Evolutionary conservation across 1,140 invertebrate genomes (phyloP), one percentile per base, ranked within the genome.

Genomic region (Drosophila orena): DNA sequence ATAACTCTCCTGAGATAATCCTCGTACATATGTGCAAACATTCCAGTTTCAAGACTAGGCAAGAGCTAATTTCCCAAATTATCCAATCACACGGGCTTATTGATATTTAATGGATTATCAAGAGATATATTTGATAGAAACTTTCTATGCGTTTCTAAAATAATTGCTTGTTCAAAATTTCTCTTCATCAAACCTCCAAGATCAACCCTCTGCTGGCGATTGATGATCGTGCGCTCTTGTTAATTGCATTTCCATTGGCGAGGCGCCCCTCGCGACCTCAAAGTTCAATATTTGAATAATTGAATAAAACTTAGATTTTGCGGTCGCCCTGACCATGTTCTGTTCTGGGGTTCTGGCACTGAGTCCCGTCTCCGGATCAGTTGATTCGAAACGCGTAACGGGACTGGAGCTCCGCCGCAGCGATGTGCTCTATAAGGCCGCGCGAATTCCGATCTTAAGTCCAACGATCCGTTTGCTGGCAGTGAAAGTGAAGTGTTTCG

Each of bases 231-330:
- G 66, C 43, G 57, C 60, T 79, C 49, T 61, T 79, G 84, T 88
- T 88, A 88, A 88, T 88, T 88, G 79, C 83, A 79, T 55, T 86
- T 89, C 69, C 83, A 88, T 88, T 88, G 83, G n/a, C 76, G 30
- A 34, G 65, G 57, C 17, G 58, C 77, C 52, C 72, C 58, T 43
- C 30, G 14, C 34, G 57, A 68, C 55, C 57, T 15, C 43, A 79
- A 34, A 84, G 79, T 89, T 88, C 83, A 88, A 80, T 89, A 88
- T 88, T 77, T 84, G 27, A 84, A 88, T 88, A 83, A 88, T 84
- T 88, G 71, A 86, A 86, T 86, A 88, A 52, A 84, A 66, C 72
- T 84, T 73, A 89, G 83, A 88, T 89, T 89, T 88, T 78, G 68
- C 59, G n/a, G 6, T 46, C 59, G 50, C 37, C 59, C 40, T 54